Conservation (phyloP, 2,888 invertebrate species). For the Leptinotarsa juncta region DNA sequence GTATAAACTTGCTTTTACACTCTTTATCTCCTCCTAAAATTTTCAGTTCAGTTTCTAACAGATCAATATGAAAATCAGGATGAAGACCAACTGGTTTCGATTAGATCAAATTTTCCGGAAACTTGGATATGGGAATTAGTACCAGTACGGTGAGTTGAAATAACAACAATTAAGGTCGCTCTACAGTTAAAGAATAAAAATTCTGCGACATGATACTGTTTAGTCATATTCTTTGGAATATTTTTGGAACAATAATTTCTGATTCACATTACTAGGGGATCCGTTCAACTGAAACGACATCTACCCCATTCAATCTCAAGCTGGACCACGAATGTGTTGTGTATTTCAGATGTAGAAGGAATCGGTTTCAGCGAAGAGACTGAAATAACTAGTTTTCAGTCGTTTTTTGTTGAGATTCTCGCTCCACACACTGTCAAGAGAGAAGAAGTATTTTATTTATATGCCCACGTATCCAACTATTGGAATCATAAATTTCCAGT, state of each 20-base stretch:
- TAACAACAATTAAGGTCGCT: not conserved
- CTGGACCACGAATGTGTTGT: slow-evolving; percentile 72
- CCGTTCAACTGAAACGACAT: slow-evolving; percentile 52
- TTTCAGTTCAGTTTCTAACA: slow-evolving; percentile 54
- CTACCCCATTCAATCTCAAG: slow-evolving; percentile 74
- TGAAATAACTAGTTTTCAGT: slow-evolving; percentile 72
- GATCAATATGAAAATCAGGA: slow-evolving; percentile 52
- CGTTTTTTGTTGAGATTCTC: slow-evolving; percentile 80
- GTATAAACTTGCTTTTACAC: not conserved
- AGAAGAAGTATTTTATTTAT: slow-evolving; percentile 74
- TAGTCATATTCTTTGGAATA: too few species aligned
- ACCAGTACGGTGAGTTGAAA: slow-evolving; percentile 62
- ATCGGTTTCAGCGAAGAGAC: slow-evolving; percentile 57
- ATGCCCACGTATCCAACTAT: slow-evolving; percentile 80
- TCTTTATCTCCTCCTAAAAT: slow-evolving; percentile 26
- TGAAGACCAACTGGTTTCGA: slow-evolving; percentile 54
- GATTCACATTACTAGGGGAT: slow-evolving; percentile 29
- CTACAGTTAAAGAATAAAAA: too few species aligned
- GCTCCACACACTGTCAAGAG: slow-evolving; percentile 75
- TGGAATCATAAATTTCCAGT: slow-evolving; percentile 77
- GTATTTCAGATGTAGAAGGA: slow-evolving; percentile 66
- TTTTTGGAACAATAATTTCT: too few species aligned
- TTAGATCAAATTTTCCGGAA: slow-evolving; percentile 69
- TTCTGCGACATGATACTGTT: too few species aligned
- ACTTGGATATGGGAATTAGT: slow-evolving; percentile 77